Percentiles rank a stretch among this genome's conserved stretches.
Evolutionary conservation across 2,113 vertebrate genomes (phyloP).

Genomic region (Lophius piscatorius): DNA sequence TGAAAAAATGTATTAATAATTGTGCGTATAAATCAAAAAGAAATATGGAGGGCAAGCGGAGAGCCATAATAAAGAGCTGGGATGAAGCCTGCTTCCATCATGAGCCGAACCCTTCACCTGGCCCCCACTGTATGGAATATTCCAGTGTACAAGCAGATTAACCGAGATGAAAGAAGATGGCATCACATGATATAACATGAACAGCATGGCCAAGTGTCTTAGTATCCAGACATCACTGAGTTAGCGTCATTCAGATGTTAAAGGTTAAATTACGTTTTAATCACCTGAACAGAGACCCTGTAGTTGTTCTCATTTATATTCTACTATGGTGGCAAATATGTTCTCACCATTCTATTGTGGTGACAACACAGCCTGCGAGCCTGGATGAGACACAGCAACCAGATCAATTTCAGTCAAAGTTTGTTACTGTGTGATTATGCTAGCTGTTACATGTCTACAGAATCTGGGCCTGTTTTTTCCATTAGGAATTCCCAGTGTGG

Average conservation of each 20-base stretch:
- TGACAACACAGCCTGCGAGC: no score
- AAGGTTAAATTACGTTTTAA: conserved; percentile 27
- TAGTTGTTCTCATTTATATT: conserved; percentile 57
- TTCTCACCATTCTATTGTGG: no score
- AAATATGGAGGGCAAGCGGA: background rate
- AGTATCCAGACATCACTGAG: conserved; percentile 13
- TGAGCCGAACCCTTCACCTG: conserved; percentile 59
- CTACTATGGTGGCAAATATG: conserved; percentile 40
- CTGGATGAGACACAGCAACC: conserved; percentile 37
- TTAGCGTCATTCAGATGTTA: background rate
- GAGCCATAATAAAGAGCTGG: background rate
- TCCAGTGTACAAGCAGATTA: conserved; percentile 56
- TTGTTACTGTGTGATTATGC: conserved; percentile 49
- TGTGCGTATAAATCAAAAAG: conserved; percentile 14
- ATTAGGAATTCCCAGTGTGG: conserved; percentile 23
- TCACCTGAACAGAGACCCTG: conserved; percentile 56
- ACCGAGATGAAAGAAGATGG: conserved; percentile 38
- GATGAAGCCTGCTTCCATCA: conserved; percentile 26
- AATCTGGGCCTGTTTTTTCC: conserved; percentile 34
- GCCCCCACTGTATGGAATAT: conserved; percentile 40
- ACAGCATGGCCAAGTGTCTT: background rate
- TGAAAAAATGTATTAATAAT: conserved; percentile 45
- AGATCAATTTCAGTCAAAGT: conserved; percentile 18
- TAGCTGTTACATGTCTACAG: conserved; percentile 49
- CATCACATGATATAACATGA: conserved; percentile 8